Percentiles rank a stretch among this genome's conserved stretches.
Conservation (phyloP, 2,113 vertebrate genomes). For the Cercopithecus mona region DNA sequence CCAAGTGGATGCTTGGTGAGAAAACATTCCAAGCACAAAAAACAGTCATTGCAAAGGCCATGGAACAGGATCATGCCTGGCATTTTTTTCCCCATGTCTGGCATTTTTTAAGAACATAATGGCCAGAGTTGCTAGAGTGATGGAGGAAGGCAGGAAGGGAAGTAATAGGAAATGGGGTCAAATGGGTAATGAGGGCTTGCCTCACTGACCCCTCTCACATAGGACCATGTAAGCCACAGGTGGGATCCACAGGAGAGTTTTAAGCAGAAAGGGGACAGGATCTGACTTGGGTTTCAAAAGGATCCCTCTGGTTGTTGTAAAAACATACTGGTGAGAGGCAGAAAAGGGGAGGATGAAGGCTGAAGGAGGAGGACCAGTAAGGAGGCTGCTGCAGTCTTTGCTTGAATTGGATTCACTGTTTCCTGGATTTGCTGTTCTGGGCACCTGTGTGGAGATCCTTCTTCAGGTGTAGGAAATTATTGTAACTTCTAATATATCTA, state of each 20-base stretch:
- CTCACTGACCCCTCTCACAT: neutral
- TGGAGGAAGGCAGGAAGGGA: neutral
- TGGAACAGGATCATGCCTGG: neutral
- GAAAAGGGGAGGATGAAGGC: neutral
- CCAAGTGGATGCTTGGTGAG: neutral
- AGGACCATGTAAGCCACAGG: neutral
- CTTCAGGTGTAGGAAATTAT: neutral
- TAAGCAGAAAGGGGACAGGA: neutral
- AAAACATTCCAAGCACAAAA: constrained; percentile 23
- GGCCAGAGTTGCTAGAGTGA: neutral
- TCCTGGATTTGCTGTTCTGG: neutral
- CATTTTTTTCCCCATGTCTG: neutral
- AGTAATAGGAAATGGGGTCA: constrained; percentile 26
- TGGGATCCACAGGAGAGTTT: constrained; percentile 2
- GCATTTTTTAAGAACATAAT: constrained; percentile 55
- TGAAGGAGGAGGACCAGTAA: neutral
- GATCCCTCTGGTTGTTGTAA: neutral
- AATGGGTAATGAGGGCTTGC: neutral
- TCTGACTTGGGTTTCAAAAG: constrained; percentile 36
- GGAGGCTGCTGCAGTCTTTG: neutral
- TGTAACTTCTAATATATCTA: neutral
- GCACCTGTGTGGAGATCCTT: neutral
- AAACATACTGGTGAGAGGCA: neutral
- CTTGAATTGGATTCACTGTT: neutral
- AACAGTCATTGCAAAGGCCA: neutral